phyloP scores from a whole-genome alignment of 2,888 invertebrate species.

The Euzophera pinguis region DNA sequence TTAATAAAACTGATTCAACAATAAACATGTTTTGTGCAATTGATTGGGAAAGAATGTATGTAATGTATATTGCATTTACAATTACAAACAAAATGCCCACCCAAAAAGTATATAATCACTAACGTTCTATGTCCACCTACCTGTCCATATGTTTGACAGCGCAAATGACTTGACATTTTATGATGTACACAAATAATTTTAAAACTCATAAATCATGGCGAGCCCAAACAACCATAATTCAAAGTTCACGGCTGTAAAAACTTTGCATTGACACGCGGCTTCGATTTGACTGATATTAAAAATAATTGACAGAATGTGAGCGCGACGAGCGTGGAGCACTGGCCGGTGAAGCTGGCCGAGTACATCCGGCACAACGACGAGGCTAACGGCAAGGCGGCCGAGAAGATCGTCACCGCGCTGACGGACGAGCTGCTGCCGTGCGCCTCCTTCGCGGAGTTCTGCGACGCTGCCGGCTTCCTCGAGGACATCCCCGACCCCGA shows the following conservation, averaged over 20 bases:
- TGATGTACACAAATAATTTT: slow-evolving; percentile 19
- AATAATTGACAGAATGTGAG: slow-evolving; percentile 80
- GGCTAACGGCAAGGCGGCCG: slow-evolving; percentile 91
- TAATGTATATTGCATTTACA: too few relatives aligned
- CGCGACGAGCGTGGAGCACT: slow-evolving; percentile 87
- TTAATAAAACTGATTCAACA: too few relatives aligned
- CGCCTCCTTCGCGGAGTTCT: slow-evolving; percentile 94
- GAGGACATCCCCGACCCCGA: slow-evolving; percentile 84
- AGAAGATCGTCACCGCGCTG: slow-evolving; percentile 88
- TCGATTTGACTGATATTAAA: neutral
- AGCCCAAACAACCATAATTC: neutral
- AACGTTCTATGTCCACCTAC: neutral
- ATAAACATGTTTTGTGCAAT: too few relatives aligned
- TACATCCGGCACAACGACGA: slow-evolving; percentile 97
- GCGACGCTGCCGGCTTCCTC: slow-evolving; percentile 92
- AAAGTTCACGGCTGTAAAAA: slow-evolving; percentile 11
- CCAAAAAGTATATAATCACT: too few relatives aligned
- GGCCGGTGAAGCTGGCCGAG: slow-evolving; percentile 94
- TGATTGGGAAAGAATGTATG: too few relatives aligned
- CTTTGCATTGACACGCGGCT: neutral
- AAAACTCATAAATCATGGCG: slow-evolving; percentile 1
- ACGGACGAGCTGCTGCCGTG: slow-evolving; percentile 95
- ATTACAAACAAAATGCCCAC: too few relatives aligned
- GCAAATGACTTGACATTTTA: slow-evolving; percentile 6
- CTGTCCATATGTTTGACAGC: neutral